Conservation (phyloP, 2,797 vertebrate species). For the Hyperoplus lanceolatus region DNA sequence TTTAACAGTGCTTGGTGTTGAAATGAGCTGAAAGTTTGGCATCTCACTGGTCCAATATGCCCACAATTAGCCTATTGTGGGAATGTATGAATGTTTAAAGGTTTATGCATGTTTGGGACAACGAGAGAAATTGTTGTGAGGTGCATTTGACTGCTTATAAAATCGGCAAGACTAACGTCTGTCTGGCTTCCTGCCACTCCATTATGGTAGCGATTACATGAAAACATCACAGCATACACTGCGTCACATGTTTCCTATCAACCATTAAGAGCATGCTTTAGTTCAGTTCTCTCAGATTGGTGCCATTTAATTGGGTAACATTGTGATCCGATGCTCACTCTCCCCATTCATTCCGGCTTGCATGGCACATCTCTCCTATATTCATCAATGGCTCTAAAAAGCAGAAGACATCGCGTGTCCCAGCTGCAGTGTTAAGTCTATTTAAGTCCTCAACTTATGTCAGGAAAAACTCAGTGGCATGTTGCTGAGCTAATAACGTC, state of each 20-base stretch:
- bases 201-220: conserved; percentile 50
- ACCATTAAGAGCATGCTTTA: conserved; percentile 43
- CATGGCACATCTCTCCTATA: conserved; percentile 16
- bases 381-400: conserved; percentile 52
- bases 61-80: not conserved
- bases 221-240: conserved; percentile 33
- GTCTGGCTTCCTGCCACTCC: conserved; percentile 35
- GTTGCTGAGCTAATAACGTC: conserved; percentile 76
- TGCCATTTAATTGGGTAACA: conserved; percentile 33
- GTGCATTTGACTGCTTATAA: not conserved
- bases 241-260: conserved; percentile 71
- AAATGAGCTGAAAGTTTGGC: not conserved
- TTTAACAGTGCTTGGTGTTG: not conserved
- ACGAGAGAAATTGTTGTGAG: conserved; percentile 3
- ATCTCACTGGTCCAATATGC: not conserved
- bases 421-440: conserved; percentile 51
- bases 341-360: not conserved
- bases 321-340: conserved; percentile 30
- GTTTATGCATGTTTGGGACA: not conserved
- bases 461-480: conserved; percentile 69
- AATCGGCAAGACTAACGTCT: conserved; percentile 27
- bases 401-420: conserved; percentile 44
- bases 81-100: not conserved
- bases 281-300: conserved; percentile 11
- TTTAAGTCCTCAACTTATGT: conserved; percentile 71